Evolutionary conservation across 2,888 invertebrate genomes (phyloP).

Genomic region (Ichneumoninae sp.): DNA sequence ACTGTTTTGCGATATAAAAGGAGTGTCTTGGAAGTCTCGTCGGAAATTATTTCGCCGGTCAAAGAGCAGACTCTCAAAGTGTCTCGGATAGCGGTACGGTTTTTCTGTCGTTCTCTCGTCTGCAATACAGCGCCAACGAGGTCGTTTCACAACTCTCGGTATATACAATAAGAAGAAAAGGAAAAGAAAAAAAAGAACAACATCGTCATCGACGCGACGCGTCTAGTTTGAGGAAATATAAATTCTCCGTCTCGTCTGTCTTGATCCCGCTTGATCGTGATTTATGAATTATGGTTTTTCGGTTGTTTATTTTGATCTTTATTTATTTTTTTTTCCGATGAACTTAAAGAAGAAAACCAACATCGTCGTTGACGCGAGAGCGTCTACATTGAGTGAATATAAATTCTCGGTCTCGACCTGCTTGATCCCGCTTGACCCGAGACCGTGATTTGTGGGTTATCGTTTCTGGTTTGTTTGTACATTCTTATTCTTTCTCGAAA

Average conservation of each 20-base stretch:
- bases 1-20: background rate
- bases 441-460: slow-evolving; percentile 11
- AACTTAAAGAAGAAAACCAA: background rate
- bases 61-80: slow-evolving; percentile 38
- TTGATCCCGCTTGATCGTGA: slow-evolving; percentile 14
- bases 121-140: slow-evolving; percentile 26
- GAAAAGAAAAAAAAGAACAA: slow-evolving; percentile 13
- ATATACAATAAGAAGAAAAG: background rate
- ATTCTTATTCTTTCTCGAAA: background rate
- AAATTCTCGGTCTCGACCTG: slow-evolving; percentile 9
- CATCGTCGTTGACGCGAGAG: background rate
- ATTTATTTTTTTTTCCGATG: background rate
- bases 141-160: slow-evolving; percentile 13
- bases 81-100: slow-evolving; percentile 39
- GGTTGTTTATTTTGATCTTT: slow-evolving; percentile 14
- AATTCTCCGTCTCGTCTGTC: slow-evolving; percentile 5
- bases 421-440: background rate
- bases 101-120: slow-evolving; percentile 26
- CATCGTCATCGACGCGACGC: background rate
- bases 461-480: slow-evolving; percentile 2
- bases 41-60: slow-evolving; percentile 30
- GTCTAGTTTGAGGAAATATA: slow-evolving; percentile 18
- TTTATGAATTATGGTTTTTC: background rate
- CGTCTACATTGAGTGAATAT: slow-evolving; percentile 5
- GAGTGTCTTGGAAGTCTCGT: slow-evolving; percentile 1